phyloP scores from a whole-genome alignment of 2,797 vertebrate genomes.

The Gallinago nigripennis region DNA sequence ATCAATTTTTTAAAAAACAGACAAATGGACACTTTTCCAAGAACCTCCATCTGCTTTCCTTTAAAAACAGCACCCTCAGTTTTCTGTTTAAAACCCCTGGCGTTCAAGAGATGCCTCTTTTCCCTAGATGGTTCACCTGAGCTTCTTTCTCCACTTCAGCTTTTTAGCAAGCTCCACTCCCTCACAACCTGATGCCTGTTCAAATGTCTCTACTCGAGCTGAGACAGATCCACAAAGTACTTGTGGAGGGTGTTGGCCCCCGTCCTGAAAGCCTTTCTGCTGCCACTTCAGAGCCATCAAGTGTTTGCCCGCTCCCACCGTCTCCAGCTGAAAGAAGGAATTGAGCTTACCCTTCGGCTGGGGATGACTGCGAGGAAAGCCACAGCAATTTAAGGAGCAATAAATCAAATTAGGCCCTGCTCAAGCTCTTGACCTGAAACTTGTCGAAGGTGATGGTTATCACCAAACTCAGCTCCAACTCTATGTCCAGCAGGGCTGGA shows the following conservation, averaged over 20 bases:
- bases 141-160: slow-evolving; percentile 4
- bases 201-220: slow-evolving; percentile 16
- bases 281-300: slow-evolving; percentile 13
- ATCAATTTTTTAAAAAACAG: not conserved
- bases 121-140: not conserved
- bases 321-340: not conserved
- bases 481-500: not conserved
- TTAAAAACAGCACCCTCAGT: not conserved
- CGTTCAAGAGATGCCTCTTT: not conserved
- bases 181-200: not conserved
- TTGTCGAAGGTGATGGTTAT: not conserved
- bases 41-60: not conserved
- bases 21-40: not conserved
- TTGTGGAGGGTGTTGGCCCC: slow-evolving; percentile 29
- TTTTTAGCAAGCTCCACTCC: not conserved
- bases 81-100: not conserved
- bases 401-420: not conserved
- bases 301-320: not conserved
- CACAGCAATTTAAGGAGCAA: not conserved
- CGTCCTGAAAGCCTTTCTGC: slow-evolving; percentile 12
- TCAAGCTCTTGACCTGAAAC: not conserved
- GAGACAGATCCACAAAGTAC: slow-evolving; percentile 19
- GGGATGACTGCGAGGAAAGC: not conserved
- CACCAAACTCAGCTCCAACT: not conserved
- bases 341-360: not conserved